Evolutionary conservation across 2,113 vertebrate genomes (phyloP).

Genomic region (Natator depressus): DNA sequence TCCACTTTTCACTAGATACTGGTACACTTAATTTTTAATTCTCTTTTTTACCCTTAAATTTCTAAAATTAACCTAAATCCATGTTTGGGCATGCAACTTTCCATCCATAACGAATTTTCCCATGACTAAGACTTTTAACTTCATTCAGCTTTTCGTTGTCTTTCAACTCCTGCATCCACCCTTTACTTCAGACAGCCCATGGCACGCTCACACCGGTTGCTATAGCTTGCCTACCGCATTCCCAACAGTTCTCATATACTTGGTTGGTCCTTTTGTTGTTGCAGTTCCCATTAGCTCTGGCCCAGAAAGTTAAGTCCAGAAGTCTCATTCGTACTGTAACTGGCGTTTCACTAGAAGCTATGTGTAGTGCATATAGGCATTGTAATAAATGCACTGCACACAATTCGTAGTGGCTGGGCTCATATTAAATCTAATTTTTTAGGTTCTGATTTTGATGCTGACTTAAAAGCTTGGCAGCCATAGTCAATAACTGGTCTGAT

Average conservation of each 20-base stretch:
- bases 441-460: background rate
- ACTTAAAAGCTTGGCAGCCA: background rate
- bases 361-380: background rate
- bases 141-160: background rate
- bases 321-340: background rate
- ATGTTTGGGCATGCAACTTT: background rate
- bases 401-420: background rate
- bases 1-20: background rate
- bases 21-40: background rate
- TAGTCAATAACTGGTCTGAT: background rate
- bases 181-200: background rate
- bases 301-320: background rate
- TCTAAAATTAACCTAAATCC: background rate
- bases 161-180: background rate
- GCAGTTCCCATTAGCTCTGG: background rate
- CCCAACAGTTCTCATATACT: background rate
- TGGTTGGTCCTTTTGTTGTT: background rate
- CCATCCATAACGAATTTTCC: background rate
- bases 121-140: background rate
- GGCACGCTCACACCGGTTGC: background rate
- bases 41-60: background rate
- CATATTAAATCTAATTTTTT: background rate
- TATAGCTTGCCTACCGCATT: too few relatives aligned
- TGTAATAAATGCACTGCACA: background rate
- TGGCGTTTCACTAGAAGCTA: background rate